Conservation (phyloP, 2,888 invertebrate species). For the Cosmopolites sordidus region DNA sequence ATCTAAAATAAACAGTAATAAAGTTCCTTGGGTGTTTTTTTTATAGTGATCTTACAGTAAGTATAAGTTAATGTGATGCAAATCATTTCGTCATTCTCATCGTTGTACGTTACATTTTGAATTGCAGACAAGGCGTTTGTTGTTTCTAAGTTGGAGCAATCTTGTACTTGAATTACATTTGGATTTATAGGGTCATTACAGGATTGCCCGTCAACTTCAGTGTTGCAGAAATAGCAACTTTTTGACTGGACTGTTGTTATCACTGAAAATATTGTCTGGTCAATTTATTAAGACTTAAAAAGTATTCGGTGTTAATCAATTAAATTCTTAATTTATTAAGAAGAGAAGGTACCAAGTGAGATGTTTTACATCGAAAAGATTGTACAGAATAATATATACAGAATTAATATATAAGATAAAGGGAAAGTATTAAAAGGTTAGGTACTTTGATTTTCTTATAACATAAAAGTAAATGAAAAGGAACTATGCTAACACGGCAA, state of each 20-base stretch:
- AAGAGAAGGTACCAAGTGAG: too few relatives aligned
- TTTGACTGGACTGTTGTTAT: not conserved
- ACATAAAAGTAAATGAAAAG: too few relatives aligned
- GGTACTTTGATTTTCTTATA: too few relatives aligned
- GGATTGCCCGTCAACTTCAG: not conserved
- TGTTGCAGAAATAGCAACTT: constrained; percentile 2
- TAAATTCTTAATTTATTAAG: too few relatives aligned
- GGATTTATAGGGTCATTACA: constrained; percentile 1
- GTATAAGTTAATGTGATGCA: not conserved
- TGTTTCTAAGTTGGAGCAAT: not conserved
- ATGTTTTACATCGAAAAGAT: too few relatives aligned
- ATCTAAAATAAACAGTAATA: not conserved
- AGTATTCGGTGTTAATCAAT: too few relatives aligned
- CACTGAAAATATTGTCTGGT: constrained; percentile 2
- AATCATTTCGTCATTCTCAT: not conserved
- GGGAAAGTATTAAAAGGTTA: too few relatives aligned
- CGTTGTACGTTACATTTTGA: not conserved
- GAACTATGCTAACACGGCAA: too few relatives aligned
- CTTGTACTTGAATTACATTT: constrained; percentile 1
- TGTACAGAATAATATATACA: too few relatives aligned
- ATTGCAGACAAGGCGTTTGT: not conserved
- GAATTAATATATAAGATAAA: too few relatives aligned
- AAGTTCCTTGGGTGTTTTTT: not conserved
- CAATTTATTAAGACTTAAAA: too few relatives aligned
- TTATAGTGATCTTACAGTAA: not conserved